Percentiles rank a stretch among this genome's conserved stretches.
Conservation (phyloP, 2,888 invertebrate genomes). For the Osmoderma eremita region DNA sequence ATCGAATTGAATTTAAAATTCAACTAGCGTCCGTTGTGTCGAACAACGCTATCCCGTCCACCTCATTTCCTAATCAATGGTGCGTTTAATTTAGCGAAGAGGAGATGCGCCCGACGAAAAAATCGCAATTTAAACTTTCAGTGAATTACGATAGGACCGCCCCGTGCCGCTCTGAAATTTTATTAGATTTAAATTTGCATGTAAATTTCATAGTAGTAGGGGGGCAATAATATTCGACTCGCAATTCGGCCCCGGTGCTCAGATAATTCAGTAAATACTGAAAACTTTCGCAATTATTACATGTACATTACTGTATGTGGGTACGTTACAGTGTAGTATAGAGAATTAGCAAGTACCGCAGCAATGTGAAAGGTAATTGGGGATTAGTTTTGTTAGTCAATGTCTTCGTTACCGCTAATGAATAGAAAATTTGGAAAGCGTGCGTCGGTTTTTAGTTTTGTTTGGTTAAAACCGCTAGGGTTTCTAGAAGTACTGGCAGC, state of each 20-base stretch:
- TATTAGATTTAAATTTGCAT: constrained; percentile 35
- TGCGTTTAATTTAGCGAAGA: constrained; percentile 34
- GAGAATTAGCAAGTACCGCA: neutral
- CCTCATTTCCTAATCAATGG: constrained; percentile 31
- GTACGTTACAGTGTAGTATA: no score
- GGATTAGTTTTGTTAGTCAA: constrained; percentile 10
- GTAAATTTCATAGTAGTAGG: constrained; percentile 13
- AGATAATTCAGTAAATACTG: constrained; percentile 18
- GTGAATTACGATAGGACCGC: constrained; percentile 10
- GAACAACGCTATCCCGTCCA: constrained; percentile 17
- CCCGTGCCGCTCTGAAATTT: constrained; percentile 5
- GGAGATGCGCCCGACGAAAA: neutral
- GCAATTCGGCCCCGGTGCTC: neutral
- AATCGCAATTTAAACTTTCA: constrained; percentile 29
- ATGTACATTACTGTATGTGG: neutral
- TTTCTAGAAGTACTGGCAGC: no score
- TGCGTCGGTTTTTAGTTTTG: no score
- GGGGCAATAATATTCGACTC: constrained; percentile 11
- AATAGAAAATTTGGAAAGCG: no score
- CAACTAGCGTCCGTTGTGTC: constrained; percentile 5
- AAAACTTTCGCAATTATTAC: constrained; percentile 20
- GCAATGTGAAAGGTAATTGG: constrained; percentile 19
- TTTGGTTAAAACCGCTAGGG: no score
- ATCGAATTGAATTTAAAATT: constrained; percentile 13
- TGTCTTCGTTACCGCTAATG: no score